These are phyloP conservation scores for Zygaena filipendulae DNA, from an alignment of 2,888 invertebrate species.

Conservation along the genomic window DNA sequence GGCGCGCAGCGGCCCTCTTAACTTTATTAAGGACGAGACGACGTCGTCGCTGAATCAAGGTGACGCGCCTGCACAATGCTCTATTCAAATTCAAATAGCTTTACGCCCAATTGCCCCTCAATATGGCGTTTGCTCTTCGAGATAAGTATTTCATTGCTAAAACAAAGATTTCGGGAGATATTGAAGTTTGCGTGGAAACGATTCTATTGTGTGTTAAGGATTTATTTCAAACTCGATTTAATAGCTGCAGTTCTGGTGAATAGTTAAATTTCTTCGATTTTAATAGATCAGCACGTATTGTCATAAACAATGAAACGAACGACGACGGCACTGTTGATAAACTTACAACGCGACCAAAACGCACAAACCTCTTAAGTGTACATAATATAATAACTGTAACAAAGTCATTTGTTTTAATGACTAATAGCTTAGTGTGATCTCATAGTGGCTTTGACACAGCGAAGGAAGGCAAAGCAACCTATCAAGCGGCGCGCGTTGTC, in stretches of 20 bases:
- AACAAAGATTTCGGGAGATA: constrained; percentile 42
- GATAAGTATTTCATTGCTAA: constrained; percentile 57
- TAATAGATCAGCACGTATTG: too few relatives aligned
- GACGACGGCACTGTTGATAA: too few relatives aligned
- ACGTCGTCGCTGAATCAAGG: constrained; percentile 52
- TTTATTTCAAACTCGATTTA: constrained; percentile 1
- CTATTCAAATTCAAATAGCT: constrained; percentile 69
- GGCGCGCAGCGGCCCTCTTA: too few relatives aligned
- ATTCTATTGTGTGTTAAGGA: constrained; percentile 8
- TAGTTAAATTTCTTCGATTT: too few relatives aligned
- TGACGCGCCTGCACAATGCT: constrained; percentile 62
- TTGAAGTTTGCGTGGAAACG: constrained; percentile 26
- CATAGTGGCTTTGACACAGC: neutral
- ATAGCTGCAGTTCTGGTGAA: too few relatives aligned
- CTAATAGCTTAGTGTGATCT: neutral
- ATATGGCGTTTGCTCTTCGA: constrained; percentile 49
- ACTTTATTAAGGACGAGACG: constrained; percentile 50
- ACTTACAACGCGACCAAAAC: too few relatives aligned
- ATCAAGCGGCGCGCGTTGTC: constrained; percentile 45
- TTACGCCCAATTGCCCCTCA: constrained; percentile 66
- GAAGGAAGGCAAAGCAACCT: constrained; percentile 1
- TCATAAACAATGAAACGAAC: too few relatives aligned
- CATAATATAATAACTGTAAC: too few relatives aligned
- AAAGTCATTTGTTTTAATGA: neutral
- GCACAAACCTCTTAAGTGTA: too few relatives aligned